Base-by-base conservation (phyloP, 2,797 vertebrate genomes). In the Oryzias dopingdopingensis region DNA sequence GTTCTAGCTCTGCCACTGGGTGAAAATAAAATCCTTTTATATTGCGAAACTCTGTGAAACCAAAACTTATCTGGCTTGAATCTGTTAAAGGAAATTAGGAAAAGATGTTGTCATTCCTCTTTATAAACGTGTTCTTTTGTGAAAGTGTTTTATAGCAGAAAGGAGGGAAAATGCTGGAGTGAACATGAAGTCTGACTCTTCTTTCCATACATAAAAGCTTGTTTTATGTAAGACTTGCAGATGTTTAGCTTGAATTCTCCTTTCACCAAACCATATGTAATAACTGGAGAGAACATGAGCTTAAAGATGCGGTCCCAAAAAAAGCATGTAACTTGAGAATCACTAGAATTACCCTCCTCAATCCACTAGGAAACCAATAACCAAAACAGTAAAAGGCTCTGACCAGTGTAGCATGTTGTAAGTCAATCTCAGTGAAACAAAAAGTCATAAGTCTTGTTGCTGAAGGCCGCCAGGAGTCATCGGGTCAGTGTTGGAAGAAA, bases 401-500 rank as follows among this genome's bases (percentile, higher is more conserved):
- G 40, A 40, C 58, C 57, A 53, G 49, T 72, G 62, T 70, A 49
- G 79, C 65, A 53, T 65, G 56, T 45, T 45, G 59, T 68, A 68
- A 49, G 58, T 58, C 49, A 22, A 60, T 46, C 47, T 52, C 60
- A 76, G 79, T 72, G 71, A 73, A 74, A 75, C 50, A 62, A 75
- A 67, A 80, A 79, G 78, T 86, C 80, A 76, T 20, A 13, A 45
- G 44, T 46, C 70, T 70, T 80, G 75, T 72, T 74, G 79, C 66
- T 75, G 23, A 40, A 48, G 77, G 76, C 70, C 62, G 83, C 44
- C 51, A 50, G 55, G 74, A 82, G 86, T 79, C 75, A 86, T 60
- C 59, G 69, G 81, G 83, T 89, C 83, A 85, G 42, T 54, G 58
- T 69, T 72, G 75, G 60, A 80, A 66, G 80, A 67, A 81, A 83